Evolutionary conservation across 2,888 invertebrate species (phyloP).

Genomic region (Chloroclysta siterata): DNA sequence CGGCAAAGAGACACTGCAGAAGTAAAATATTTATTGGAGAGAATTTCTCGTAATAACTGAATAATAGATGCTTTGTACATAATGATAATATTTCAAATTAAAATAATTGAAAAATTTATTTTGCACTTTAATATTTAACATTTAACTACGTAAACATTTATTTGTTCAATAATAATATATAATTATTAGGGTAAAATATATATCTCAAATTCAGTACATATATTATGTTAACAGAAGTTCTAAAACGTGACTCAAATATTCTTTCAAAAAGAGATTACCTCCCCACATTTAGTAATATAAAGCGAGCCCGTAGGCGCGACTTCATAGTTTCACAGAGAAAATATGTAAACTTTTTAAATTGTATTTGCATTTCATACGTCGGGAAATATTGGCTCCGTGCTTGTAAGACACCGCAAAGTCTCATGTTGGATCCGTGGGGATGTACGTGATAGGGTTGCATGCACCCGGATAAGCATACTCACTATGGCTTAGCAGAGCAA

Average conservation of each 20-base stretch:
- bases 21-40: slow-evolving; percentile 45
- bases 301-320: slow-evolving; percentile 66
- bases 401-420: slow-evolving; percentile 63
- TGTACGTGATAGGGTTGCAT: slow-evolving; percentile 49
- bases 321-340: slow-evolving; percentile 72
- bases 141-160: neutral
- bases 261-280: slow-evolving; percentile 16
- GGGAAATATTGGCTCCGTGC: slow-evolving; percentile 76
- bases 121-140: neutral
- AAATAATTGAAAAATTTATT: slow-evolving; percentile 3
- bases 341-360: slow-evolving; percentile 81
- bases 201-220: slow-evolving; percentile 8
- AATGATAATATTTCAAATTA: slow-evolving; percentile 15
- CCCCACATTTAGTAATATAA: slow-evolving; percentile 39
- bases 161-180: neutral
- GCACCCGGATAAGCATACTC: slow-evolving; percentile 17
- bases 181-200: slow-evolving; percentile 7
- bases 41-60: slow-evolving; percentile 35
- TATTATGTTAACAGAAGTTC: slow-evolving; percentile 7
- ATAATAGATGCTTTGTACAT: slow-evolving; percentile 26
- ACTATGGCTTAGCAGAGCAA: slow-evolving; percentile 18
- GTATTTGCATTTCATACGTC: slow-evolving; percentile 82
- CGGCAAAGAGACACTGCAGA: slow-evolving; percentile 52
- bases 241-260: slow-evolving; percentile 23
- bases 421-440: slow-evolving; percentile 57